A percentile compares a stretch with the other conserved stretches of the same genome.
These are phyloP conservation scores for Tragelaphus oryx DNA, from an alignment of 2,797 vertebrate genomes.

Conservation along the genomic window DNA sequence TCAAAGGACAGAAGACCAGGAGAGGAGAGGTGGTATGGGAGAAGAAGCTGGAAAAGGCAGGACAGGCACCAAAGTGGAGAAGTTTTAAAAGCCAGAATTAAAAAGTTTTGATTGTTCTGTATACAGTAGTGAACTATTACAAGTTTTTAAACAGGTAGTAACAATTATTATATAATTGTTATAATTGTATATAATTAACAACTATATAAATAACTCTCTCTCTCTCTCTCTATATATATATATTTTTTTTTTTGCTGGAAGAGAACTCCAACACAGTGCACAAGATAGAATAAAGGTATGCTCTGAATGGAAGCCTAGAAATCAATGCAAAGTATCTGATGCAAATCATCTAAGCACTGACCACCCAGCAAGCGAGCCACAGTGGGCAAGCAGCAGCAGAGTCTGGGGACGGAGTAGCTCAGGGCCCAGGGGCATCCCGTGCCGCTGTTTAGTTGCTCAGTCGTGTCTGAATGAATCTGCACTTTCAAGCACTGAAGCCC, in stretches of 20 bases:
- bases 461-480: background rate
- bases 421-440: background rate
- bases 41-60: background rate
- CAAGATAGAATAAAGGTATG: background rate
- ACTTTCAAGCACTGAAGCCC: background rate
- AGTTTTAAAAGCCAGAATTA: background rate
- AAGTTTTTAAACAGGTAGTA: background rate
- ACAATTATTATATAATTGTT: background rate
- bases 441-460: background rate
- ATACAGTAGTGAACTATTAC: background rate
- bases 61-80: background rate
- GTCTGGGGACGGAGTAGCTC: background rate
- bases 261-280: background rate
- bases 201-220: background rate
- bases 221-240: fast-evolving
- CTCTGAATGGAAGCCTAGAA: background rate
- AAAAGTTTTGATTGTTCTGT: background rate
- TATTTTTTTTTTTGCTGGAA: background rate
- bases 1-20: background rate
- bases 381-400: background rate
- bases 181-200: background rate
- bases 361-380: background rate
- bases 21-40: background rate
- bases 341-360: background rate
- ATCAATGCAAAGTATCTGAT: background rate